Evolutionary conservation across 2,888 invertebrate genomes (phyloP).

Genomic region (Eulithis testata): DNA sequence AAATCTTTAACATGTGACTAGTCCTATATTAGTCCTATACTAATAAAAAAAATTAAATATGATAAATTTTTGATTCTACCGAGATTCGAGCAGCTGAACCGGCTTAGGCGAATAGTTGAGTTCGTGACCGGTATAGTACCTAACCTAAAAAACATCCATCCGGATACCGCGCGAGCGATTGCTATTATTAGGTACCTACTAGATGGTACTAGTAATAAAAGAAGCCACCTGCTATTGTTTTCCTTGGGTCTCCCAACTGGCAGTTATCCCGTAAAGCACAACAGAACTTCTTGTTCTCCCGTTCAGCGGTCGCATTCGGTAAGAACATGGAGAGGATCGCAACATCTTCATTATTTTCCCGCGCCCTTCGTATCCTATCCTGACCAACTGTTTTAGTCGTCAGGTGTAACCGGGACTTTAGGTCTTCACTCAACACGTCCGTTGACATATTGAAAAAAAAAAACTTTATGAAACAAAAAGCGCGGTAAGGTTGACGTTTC

Average conservation of each 20-base stretch:
- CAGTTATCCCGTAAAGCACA: constrained; percentile 91
- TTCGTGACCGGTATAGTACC: no score
- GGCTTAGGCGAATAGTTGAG: no score
- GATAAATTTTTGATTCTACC: no score
- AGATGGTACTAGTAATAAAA: constrained; percentile 8
- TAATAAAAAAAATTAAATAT: no score
- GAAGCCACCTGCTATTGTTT: constrained; percentile 89
- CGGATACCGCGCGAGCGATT: neutral
- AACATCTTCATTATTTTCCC: constrained; percentile 94
- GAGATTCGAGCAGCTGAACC: no score
- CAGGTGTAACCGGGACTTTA: constrained; percentile 89
- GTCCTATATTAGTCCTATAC: no score
- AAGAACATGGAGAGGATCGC: constrained; percentile 94
- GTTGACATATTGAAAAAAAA: constrained; percentile 85
- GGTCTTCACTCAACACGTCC: constrained; percentile 91
- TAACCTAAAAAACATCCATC: neutral
- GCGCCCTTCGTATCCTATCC: constrained; percentile 90
- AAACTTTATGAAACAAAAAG: constrained; percentile 44
- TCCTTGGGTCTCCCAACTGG: constrained; percentile 89
- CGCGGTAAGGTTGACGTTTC: constrained; percentile 58
- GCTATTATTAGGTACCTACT: no score
- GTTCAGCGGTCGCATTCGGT: constrained; percentile 86
- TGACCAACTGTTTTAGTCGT: constrained; percentile 93
- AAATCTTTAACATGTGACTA: no score
- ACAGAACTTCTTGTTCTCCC: constrained; percentile 90